Evolutionary conservation across 2,888 invertebrate species (phyloP).

Genomic region (Mythimna vitellina): DNA sequence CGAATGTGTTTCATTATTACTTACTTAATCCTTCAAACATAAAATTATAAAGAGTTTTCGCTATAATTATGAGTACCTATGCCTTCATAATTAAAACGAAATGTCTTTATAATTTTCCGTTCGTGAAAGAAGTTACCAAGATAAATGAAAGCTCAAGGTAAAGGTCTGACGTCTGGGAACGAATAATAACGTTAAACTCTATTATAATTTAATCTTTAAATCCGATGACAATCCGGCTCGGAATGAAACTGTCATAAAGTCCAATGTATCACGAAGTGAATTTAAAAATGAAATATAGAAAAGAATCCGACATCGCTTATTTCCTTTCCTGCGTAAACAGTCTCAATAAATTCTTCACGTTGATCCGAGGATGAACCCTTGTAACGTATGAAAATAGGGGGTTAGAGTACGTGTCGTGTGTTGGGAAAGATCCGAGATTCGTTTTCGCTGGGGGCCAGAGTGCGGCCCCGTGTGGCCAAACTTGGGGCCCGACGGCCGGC

Average conservation of each 20-base stretch:
- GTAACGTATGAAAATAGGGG: slow-evolving; percentile 84
- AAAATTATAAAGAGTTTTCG: slow-evolving; percentile 2
- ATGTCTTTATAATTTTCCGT: not conserved
- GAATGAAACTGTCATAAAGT: slow-evolving; percentile 34
- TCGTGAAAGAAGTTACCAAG: slow-evolving; percentile 4
- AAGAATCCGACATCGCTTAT: slow-evolving; percentile 66
- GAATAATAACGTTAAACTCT: slow-evolving; percentile 3
- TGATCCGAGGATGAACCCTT: slow-evolving; percentile 83
- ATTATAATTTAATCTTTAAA: slow-evolving; percentile 17
- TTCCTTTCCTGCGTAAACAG: slow-evolving; percentile 77
- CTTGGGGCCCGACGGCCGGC: not conserved
- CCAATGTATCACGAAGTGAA: slow-evolving; percentile 51
- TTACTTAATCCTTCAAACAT: not conserved
- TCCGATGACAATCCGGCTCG: slow-evolving; percentile 14
- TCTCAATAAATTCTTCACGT: slow-evolving; percentile 85
- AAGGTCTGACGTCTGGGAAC: slow-evolving; percentile 10
- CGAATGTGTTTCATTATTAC: slow-evolving; percentile 13
- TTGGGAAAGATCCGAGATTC: slow-evolving; percentile 74
- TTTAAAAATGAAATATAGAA: slow-evolving; percentile 61
- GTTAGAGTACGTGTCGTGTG: slow-evolving; percentile 70
- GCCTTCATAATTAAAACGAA: too few species aligned
- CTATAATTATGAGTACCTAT: too few species aligned
- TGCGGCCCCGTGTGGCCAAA: not conserved
- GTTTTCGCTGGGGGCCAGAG: slow-evolving; percentile 64
- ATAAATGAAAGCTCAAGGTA: slow-evolving; percentile 8